Evolutionary conservation across 1,140 invertebrate genomes (phyloP).

Genomic region (Drosophila navojoa): DNA sequence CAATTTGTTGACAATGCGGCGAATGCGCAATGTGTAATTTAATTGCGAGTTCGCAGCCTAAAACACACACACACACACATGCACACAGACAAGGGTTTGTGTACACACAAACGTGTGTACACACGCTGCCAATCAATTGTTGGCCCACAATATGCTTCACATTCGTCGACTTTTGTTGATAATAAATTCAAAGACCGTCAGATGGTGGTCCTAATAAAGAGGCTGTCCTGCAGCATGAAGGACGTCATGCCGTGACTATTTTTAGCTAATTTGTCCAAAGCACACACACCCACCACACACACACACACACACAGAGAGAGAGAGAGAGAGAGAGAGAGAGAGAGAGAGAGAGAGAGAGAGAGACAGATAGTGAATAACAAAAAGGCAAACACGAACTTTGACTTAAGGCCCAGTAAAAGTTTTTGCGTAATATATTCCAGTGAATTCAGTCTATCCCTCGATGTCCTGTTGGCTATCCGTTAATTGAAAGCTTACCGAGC

Average conservation of each 20-base stretch:
- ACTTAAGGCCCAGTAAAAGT: background rate
- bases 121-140: background rate
- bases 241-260: slow-evolving; percentile 61
- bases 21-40: slow-evolving; percentile 57
- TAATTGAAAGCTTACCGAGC: slow-evolving; percentile 45
- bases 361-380: too few relatives aligned
- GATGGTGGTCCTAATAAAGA: slow-evolving; percentile 34
- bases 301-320: too few relatives aligned
- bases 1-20: slow-evolving; percentile 42
- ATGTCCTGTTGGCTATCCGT: slow-evolving; percentile 36
- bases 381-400: slow-evolving; percentile 18
- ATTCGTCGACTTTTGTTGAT: background rate
- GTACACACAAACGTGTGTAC: background rate
- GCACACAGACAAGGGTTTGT: background rate
- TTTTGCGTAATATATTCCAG: slow-evolving; percentile 36
- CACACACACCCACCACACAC: slow-evolving; percentile 13
- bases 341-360: too few relatives aligned
- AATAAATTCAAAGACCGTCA: slow-evolving; percentile 29
- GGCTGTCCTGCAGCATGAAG: slow-evolving; percentile 35
- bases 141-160: background rate
- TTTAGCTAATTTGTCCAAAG: slow-evolving; percentile 62
- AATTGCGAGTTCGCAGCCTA: background rate
- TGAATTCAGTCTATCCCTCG: slow-evolving; percentile 47
- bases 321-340: too few relatives aligned
- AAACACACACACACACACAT: background rate